Base-by-base conservation (phyloP, 2,888 invertebrate species). In the Osedax frankpressi region DNA sequence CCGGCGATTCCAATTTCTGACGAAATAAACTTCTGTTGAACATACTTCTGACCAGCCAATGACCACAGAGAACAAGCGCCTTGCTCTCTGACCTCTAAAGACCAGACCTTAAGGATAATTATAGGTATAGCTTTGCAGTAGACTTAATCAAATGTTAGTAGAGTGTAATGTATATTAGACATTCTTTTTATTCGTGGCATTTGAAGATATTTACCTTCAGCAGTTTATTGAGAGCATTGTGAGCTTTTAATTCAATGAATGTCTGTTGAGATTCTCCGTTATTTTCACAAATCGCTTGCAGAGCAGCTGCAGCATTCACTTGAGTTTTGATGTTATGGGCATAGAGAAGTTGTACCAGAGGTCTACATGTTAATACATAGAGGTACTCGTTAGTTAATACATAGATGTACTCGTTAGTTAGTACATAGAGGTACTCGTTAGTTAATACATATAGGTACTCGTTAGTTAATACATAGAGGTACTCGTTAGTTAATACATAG, bases 61-160 rank as follows among this genome's bases (percentile, higher is more conserved):
- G 84, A 79, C 84, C 84, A 84, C 72, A 84, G 75, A 1, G 84
- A 79, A 76, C 82, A 81, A 1, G 84, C 83, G 1, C 82, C 84
- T 76, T 84, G 84, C 74, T 84, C 84, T 67, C 82, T 78, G 29
- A 84, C 82, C 75, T 82, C 81, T 6, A 79, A 73, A 3, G 80
- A 78, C 78, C 81, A 80, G 28, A 77, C 74, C 78, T 80, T n/a
- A n/a, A n/a, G n/a, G n/a, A n/a, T n/a, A n/a, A n/a, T n/a, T n/a
- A n/a, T n/a, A n/a, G n/a, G n/a, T n/a, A n/a, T n/a, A n/a, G n/a
- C n/a, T n/a, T n/a, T n/a, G n/a, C n/a, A n/a, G n/a, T n/a, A n/a
- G n/a, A n/a, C n/a, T n/a, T n/a, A n/a, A n/a, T n/a, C n/a, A n/a
- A n/a, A n/a, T n/a, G n/a, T n/a, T n/a, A n/a, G n/a, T n/a, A n/a